Base-by-base conservation (phyloP, 2,888 invertebrate genomes). In the Germaria angustata region DNA sequence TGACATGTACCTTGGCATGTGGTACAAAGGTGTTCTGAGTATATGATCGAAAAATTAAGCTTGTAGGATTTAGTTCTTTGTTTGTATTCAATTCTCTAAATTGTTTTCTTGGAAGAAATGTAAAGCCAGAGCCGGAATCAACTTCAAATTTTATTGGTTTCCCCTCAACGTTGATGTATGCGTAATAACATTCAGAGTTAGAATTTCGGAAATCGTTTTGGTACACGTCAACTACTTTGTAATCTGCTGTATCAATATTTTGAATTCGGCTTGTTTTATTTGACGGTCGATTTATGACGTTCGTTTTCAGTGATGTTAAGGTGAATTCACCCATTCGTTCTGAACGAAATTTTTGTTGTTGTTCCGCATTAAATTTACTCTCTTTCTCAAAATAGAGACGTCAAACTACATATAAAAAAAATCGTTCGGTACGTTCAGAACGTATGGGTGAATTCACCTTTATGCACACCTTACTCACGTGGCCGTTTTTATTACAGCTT, bases 1-100 rank as follows among this genome's bases (percentile, higher is more conserved):
- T 61, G 9, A 65, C 75, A 28, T 11, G 46, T 13, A 65, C 75
- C 66, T 65, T 75, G 8, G 65, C 75, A 65, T 53, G 51, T 55
- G 66, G 55, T 7, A 34, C 28, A 75, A 28, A 28, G 28, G 28
- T 28, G 28, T 28, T 28, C 28, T 6, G 28, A 28, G 28, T 28
- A 28, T 28, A 28, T 6, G 28, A 28, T 6, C 28, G 28, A 6
- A 28, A 28, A 28, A 28, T 28, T 28, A 75, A 55, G 34, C 20
- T 53, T 32, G 51, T 53, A n/a, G 36, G 22, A 1, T 6, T 8
- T 66, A 66, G 4, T 53, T 44, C 3, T 1, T 51, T 39, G 22
- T n/a, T n/a, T 8, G 55, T 15, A 1, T 36, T 20, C 7, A 68
- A 41, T 17, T 53, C 24, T 11, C n/a, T 17, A 17, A 69, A 55